These are phyloP conservation scores for Parauchenoglanis ngamensis DNA, from an alignment of 2,797 vertebrate species.

Conservation along the genomic window DNA sequence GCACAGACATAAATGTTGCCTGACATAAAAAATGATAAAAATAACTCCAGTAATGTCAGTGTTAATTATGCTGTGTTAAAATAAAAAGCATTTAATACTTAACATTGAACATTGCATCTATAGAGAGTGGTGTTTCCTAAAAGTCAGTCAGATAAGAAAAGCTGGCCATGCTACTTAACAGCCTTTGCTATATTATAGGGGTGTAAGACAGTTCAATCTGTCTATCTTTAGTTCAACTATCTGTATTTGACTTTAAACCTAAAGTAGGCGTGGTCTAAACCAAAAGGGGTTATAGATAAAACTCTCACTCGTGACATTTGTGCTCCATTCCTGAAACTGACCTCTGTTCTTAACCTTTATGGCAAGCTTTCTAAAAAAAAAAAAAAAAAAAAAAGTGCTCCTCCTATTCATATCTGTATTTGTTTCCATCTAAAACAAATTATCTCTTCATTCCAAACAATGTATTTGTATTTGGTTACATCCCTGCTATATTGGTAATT, in stretches of 20 bases:
- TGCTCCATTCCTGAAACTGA: background rate
- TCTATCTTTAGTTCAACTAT: background rate
- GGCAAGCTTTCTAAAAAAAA: background rate
- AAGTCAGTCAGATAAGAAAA: background rate
- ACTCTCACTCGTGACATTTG: background rate
- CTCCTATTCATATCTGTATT: background rate
- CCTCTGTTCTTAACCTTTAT: background rate
- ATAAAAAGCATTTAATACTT: background rate
- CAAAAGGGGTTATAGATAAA: no score
- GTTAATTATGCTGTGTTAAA: conserved; percentile 8
- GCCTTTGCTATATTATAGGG: background rate
- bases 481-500: background rate
- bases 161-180: background rate
- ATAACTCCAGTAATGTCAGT: conserved; percentile 3
- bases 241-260: background rate
- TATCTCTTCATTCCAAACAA: background rate
- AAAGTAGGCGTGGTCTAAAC: background rate
- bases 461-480: background rate
- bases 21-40: background rate
- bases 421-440: background rate
- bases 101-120: background rate
- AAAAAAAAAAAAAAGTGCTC: background rate
- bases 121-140: background rate
- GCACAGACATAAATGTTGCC: background rate
- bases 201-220: background rate